A percentile compares a stretch with the other conserved stretches of the same genome.
These are phyloP conservation scores for Micrasema minimum DNA, from an alignment of 1,140 invertebrate species.

Conservation along the genomic window DNA sequence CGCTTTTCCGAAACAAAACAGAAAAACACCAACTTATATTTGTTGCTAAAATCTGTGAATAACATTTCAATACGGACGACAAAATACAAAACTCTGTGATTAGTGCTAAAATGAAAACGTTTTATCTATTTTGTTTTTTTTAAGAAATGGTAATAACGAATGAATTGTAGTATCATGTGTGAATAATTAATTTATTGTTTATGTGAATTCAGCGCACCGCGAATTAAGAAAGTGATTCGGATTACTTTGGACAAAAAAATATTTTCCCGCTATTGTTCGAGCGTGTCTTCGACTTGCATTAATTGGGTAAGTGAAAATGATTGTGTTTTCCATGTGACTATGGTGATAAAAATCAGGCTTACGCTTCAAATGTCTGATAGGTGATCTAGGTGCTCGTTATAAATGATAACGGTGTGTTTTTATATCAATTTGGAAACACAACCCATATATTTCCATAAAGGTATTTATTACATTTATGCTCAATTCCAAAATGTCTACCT, in stretches of 20 bases:
- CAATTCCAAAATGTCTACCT: no score
- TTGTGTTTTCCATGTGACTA: constrained; percentile 44
- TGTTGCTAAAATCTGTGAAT: neutral
- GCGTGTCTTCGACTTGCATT: constrained; percentile 33
- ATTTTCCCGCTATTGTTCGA: constrained; percentile 29
- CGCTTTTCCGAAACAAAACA: constrained; percentile 5
- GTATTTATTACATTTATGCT: no score
- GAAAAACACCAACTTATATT: neutral
- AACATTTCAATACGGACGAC: no score
- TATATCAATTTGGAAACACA: no score
- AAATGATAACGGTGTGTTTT: no score
- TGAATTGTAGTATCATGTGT: constrained; percentile 23
- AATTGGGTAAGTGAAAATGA: constrained; percentile 50
- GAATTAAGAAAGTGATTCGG: constrained; percentile 40
- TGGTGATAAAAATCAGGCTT: constrained; percentile 7
- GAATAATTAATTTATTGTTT: no score
- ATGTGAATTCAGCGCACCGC: constrained; percentile 27
- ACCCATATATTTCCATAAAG: no score
- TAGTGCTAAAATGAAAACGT: neutral
- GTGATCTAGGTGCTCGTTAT: no score
- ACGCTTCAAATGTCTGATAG: no score
- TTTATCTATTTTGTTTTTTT: constrained; percentile 14
- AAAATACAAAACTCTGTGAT: neutral
- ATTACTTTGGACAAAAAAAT: constrained; percentile 11
- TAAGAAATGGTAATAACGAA: constrained; percentile 10